These are phyloP conservation scores for Emesis furor DNA, from an alignment of 2,888 invertebrate species.

Conservation along the genomic window DNA sequence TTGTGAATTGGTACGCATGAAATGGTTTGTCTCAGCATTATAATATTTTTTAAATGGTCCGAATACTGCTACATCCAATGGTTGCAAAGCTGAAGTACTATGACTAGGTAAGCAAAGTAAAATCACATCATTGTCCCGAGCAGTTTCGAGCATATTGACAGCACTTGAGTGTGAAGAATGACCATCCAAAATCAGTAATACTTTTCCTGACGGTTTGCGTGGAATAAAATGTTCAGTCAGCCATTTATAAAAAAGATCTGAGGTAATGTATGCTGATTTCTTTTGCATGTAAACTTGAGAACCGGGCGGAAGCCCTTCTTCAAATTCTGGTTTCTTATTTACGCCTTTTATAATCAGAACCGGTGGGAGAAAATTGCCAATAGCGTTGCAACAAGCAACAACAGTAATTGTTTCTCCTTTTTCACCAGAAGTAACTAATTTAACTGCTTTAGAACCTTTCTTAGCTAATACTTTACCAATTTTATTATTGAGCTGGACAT, in stretches of 20 bases:
- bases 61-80: slow-evolving; percentile 59
- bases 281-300: not conserved
- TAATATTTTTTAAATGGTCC: slow-evolving; percentile 44
- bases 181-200: slow-evolving; percentile 76
- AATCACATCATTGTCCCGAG: slow-evolving; percentile 69
- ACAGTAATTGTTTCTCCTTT: not conserved
- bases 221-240: slow-evolving; percentile 72
- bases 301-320: slow-evolving; percentile 13
- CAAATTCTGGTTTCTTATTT: slow-evolving; percentile 9
- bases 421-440: not conserved
- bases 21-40: slow-evolving; percentile 62
- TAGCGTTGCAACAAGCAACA: not conserved
- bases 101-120: slow-evolving; percentile 73
- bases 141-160: slow-evolving; percentile 65
- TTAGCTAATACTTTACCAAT: slow-evolving; percentile 60
- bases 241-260: too few relatives aligned
- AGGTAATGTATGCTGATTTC: not conserved
- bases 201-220: slow-evolving; percentile 72
- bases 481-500: slow-evolving; percentile 80
- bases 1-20: slow-evolving; percentile 62
- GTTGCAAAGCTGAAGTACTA: slow-evolving; percentile 70
- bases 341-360: not conserved
- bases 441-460: not conserved
- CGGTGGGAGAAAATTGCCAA: not conserved
- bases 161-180: slow-evolving; percentile 75